These are phyloP conservation scores for Pipistrellus nathusii DNA, from an alignment of 2,797 vertebrate species.

Conservation along the genomic window DNA sequence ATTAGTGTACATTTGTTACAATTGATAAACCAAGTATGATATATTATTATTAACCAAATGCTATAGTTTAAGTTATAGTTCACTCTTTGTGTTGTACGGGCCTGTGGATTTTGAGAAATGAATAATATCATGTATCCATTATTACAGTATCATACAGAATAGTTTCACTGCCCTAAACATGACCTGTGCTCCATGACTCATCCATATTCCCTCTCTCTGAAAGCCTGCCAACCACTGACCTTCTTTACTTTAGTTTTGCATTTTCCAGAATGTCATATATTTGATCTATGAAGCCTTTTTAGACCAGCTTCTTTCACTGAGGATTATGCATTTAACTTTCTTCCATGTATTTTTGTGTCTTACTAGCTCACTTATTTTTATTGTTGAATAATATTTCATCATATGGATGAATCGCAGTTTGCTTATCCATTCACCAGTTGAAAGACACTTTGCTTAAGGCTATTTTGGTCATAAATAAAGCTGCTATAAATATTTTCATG, in stretches of 20 bases:
- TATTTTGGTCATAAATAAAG: background rate
- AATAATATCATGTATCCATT: background rate
- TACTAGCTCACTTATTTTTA: background rate
- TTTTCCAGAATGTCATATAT: background rate
- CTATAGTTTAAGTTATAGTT: background rate
- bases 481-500: background rate
- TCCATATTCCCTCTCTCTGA: background rate
- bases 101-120: background rate
- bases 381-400: background rate
- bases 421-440: background rate
- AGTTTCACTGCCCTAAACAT: background rate
- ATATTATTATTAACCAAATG: background rate
- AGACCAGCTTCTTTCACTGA: background rate
- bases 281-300: background rate
- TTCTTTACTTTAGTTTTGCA: background rate
- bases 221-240: too few relatives aligned
- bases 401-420: background rate
- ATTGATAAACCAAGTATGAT: background rate
- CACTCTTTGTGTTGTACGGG: background rate
- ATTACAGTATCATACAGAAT: background rate
- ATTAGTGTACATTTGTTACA: background rate
- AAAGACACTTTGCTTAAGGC: background rate
- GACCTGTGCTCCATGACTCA: background rate
- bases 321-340: background rate
- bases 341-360: background rate